Evolutionary conservation across 1,140 invertebrate genomes (phyloP), one percentile per base, ranked within the genome.

Genomic region (Lepidotrigona ventralis): DNA sequence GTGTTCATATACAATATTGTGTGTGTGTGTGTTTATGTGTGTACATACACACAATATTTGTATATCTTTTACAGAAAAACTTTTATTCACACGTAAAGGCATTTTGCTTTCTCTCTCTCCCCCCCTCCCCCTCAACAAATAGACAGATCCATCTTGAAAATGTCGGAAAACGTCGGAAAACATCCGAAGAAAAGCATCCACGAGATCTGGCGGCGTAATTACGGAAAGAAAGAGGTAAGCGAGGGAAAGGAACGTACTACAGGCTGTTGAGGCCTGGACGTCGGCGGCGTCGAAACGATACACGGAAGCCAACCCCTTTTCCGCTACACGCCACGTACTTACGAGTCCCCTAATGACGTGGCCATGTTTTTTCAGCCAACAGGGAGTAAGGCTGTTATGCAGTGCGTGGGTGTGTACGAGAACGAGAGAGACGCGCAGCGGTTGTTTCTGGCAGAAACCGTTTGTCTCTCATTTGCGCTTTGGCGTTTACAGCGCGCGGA

Each of bases 401-500:
- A n/a, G n/a, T 14, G 58, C 23, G 58, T 5, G 58, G 23, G 23
- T 23, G 21, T 21, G 21, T 19, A 23, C 9, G 15, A 8, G 17
- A 12, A 2, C 4, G 19, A 19, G 23, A 12, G 21, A 17, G 9
- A 19, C 6, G 17, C 4, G 21, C 33, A 39, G 15, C 53, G 58
- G 77, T 79, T 70, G 77, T 70, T 79, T 70, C n/a, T 79, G 54
- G 33, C n/a, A 70, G 66, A 79, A 79, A 58, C 29, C 23, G 64
- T 21, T 46, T 39, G 53, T 68, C 64, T 29, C 39, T 8, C 39
- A 8, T 78, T 78, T 39, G 51, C 64, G 29, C 15, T 39, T 39
- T n/a, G 64, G 21, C 23, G 51, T 78, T 78, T 78, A 39, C 23
- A 69, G 9, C 51, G 29, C 60, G 11, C n/a, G 60, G n/a, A 6